phyloP scores from a whole-genome alignment of 2,113 vertebrate genomes.

The Gopherus evgoodei region DNA sequence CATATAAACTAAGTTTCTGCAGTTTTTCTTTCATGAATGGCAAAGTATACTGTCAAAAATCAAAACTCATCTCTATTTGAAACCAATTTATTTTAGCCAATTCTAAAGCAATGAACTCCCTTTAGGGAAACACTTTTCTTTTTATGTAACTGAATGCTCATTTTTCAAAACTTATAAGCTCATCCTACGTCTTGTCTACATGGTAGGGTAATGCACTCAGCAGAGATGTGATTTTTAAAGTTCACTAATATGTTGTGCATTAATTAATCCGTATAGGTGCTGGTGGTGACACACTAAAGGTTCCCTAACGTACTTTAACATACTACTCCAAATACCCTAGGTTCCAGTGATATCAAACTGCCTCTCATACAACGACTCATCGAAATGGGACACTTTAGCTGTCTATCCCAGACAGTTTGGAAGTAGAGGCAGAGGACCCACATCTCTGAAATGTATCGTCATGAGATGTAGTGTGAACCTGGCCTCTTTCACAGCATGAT shows the following conservation, averaged over 20 bases:
- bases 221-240: neutral
- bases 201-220: neutral
- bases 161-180: neutral
- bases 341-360: neutral
- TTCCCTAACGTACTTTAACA: neutral
- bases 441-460: neutral
- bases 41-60: neutral
- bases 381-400: neutral
- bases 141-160: neutral
- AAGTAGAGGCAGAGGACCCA: neutral
- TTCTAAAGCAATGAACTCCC: neutral
- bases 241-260: neutral
- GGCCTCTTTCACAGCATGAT: neutral
- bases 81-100: conserved; percentile 6
- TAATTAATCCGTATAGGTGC: neutral
- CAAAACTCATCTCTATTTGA: neutral
- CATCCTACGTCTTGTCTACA: neutral
- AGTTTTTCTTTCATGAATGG: neutral
- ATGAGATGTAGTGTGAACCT: neutral
- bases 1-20: neutral
- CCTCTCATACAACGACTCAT: neutral
- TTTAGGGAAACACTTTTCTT: neutral
- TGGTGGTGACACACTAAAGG: neutral
- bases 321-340: neutral
- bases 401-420: neutral